Evolutionary conservation across 2,888 invertebrate genomes (phyloP).

Genomic region (Mycogona germanica): DNA sequence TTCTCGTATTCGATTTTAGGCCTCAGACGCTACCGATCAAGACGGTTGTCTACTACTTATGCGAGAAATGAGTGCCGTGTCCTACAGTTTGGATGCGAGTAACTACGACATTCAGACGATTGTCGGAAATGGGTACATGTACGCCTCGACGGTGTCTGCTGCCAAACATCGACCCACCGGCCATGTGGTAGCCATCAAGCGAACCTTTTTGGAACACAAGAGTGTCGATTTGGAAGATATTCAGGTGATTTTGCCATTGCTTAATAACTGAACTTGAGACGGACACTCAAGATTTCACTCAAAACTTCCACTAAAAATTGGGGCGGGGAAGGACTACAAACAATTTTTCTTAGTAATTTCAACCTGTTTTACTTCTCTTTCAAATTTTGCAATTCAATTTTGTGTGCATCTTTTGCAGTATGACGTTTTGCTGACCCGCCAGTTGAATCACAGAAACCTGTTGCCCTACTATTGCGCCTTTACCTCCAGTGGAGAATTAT

Average conservation of each 20-base stretch:
- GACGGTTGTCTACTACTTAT: no score
- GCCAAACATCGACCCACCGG: slow-evolving; percentile 2
- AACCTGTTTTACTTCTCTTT: neutral
- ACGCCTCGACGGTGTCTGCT: slow-evolving; percentile 1
- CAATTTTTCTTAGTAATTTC: neutral
- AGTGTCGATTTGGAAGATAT: neutral
- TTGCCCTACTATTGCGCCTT: slow-evolving; percentile 62
- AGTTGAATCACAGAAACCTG: slow-evolving; percentile 66
- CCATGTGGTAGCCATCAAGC: slow-evolving; percentile 9
- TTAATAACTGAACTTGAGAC: neutral
- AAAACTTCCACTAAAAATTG: no score
- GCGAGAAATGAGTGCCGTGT: slow-evolving; percentile 11
- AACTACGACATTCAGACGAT: slow-evolving; percentile 9
- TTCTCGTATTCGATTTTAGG: no score
- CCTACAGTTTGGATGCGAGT: slow-evolving; percentile 5
- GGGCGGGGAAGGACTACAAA: no score
- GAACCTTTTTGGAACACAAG: slow-evolving; percentile 11
- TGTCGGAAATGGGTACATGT: slow-evolving; percentile 8
- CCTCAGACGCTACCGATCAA: no score
- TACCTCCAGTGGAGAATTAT: slow-evolving; percentile 61
- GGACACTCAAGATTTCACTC: neutral
- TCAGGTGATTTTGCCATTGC: slow-evolving; percentile 1
- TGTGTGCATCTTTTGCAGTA: slow-evolving; percentile 39
- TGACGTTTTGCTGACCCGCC: slow-evolving; percentile 63
- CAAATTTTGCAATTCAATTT: no score